A percentile compares a stretch with the other conserved stretches of the same genome.
phyloP scores from a whole-genome alignment of 2,113 vertebrate species.

The Carassius auratus region DNA sequence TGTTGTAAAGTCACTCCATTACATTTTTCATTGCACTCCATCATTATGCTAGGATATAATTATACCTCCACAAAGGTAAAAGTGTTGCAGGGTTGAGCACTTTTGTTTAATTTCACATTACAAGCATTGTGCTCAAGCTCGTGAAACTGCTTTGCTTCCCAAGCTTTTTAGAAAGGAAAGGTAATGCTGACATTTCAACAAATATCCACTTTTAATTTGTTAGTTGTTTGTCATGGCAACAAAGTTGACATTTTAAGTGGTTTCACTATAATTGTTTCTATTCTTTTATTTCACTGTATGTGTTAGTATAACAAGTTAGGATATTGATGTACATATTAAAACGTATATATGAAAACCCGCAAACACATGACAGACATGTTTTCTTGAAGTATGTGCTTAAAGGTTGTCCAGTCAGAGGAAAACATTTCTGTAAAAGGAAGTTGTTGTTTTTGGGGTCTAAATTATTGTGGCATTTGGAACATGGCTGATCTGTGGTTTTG shows the following conservation, averaged over 20 bases:
- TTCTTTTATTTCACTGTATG: neutral
- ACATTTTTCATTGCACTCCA: neutral
- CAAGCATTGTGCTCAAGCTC: neutral
- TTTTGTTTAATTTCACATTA: neutral
- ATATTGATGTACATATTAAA: neutral
- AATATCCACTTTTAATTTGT: neutral
- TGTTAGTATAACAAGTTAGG: neutral
- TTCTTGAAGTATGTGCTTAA: neutral
- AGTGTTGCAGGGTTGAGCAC: neutral
- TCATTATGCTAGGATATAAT: neutral
- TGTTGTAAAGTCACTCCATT: neutral
- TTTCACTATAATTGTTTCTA: neutral
- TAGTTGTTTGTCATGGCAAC: constrained; percentile 3
- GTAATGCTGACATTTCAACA: neutral
- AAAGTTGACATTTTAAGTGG: neutral
- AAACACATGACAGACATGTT: neutral
- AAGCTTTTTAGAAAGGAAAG: neutral
- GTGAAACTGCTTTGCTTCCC: neutral
- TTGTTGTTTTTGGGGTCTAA: neutral
- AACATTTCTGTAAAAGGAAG: neutral
- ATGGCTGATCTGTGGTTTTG: neutral
- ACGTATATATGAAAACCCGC: neutral
- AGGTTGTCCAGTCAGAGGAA: neutral
- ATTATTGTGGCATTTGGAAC: constrained; percentile 15
- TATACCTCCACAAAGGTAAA: neutral